phyloP scores from a whole-genome alignment of 2,888 invertebrate species.

The Drosophila meridionalis region DNA sequence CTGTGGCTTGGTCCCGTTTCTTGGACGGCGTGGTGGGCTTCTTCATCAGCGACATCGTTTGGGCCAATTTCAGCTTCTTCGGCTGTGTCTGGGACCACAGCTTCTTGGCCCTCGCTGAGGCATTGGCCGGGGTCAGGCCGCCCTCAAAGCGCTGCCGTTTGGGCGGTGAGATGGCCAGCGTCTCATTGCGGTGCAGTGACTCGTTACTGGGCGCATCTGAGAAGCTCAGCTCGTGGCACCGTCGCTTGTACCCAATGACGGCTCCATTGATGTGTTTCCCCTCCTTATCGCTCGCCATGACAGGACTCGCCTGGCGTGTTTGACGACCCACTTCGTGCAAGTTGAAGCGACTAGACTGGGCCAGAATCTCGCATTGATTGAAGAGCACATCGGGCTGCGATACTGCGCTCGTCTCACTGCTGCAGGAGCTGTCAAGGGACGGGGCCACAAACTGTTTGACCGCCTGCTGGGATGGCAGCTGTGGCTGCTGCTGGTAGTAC shows the following conservation, averaged over 20 bases:
- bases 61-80: slow-evolving; percentile 75
- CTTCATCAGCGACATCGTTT: slow-evolving; percentile 73
- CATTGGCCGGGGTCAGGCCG: slow-evolving; percentile 47
- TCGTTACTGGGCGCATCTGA: slow-evolving; percentile 70
- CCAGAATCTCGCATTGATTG: slow-evolving; percentile 84
- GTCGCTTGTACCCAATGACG: slow-evolving; percentile 55
- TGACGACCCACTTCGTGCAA: slow-evolving; percentile 81
- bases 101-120: slow-evolving; percentile 55
- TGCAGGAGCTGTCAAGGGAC: slow-evolving; percentile 64
- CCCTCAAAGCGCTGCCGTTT: slow-evolving; percentile 79
- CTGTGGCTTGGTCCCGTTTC: slow-evolving; percentile 59
- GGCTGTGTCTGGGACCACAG: slow-evolving; percentile 75
- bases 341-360: slow-evolving; percentile 85
- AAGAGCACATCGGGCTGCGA: slow-evolving; percentile 80
- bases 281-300: slow-evolving; percentile 3
- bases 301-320: slow-evolving; percentile 55
- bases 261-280: background rate
- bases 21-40: slow-evolving; percentile 80
- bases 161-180: slow-evolving; percentile 81
- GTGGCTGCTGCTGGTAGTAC: slow-evolving; percentile 74
- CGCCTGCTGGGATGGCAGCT: slow-evolving; percentile 4
- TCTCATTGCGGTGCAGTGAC: slow-evolving; percentile 51
- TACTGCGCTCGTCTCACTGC: slow-evolving; percentile 71
- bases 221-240: slow-evolving; percentile 72
- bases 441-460: slow-evolving; percentile 24